Percentiles rank a stretch among this genome's conserved stretches.
Evolutionary conservation across 2,888 invertebrate genomes (phyloP).

Genomic region (Lysandra bellargus): DNA sequence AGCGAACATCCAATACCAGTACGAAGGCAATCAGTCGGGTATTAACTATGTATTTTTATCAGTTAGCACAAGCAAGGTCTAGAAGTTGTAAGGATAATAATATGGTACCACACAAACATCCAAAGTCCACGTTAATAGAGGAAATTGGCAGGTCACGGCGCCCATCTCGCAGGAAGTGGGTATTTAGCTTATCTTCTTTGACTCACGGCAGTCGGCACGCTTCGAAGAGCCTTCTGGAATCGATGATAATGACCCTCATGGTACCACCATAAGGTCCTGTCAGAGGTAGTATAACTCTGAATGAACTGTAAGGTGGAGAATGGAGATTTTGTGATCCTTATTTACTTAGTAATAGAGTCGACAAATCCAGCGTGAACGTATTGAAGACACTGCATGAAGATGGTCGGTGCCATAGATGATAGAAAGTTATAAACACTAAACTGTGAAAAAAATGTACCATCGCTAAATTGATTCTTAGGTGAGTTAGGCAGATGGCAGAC

Average conservation of each 20-base stretch:
- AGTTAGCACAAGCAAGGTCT: neutral
- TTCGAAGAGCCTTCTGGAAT: neutral
- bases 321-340: neutral
- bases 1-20: no score
- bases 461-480: no score
- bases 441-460: no score
- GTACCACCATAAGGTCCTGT: no score
- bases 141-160: conserved; percentile 42
- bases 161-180: conserved; percentile 63
- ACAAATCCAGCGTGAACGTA: neutral
- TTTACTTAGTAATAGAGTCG: neutral
- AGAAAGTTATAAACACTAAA: no score
- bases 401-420: neutral
- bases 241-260: neutral
- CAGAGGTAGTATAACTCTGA: no score
- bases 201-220: conserved; percentile 31
- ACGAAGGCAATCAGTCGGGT: no score
- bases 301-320: no score
- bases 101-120: neutral
- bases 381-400: no score
- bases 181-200: conserved; percentile 71
- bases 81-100: neutral
- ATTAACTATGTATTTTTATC: no score
- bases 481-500: no score
- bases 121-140: conserved; percentile 25